Conservation (phyloP, 2,113 vertebrate species). For the Nothobranchius furzeri region DNA sequence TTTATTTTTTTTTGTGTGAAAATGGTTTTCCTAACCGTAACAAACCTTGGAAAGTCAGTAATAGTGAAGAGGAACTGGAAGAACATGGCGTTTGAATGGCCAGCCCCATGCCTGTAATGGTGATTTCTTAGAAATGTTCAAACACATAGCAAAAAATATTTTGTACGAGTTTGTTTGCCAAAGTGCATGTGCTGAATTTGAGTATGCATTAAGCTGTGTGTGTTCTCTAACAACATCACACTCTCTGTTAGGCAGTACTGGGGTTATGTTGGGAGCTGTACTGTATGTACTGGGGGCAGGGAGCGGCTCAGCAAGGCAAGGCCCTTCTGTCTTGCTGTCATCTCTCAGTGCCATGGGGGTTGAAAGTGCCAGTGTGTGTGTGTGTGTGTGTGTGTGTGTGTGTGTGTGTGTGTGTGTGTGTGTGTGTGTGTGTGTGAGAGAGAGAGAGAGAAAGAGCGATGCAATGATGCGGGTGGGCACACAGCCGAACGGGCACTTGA, state of each 20-base stretch:
- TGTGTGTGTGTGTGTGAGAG: no score
- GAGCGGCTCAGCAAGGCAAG: constrained; percentile 66
- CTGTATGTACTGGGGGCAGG: constrained; percentile 68
- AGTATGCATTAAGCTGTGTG: constrained; percentile 24
- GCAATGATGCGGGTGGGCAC: constrained; percentile 68
- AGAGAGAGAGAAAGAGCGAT: constrained; percentile 13
- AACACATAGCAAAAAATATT: constrained; percentile 9
- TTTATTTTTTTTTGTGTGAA: constrained; percentile 11
- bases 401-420: no score
- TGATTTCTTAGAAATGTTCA: constrained; percentile 34
- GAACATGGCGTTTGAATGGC: constrained; percentile 27
- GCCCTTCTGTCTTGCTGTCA: constrained; percentile 78
- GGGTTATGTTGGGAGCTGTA: constrained; percentile 54
- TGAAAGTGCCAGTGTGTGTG: constrained; percentile 67
- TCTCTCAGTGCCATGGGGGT: constrained; percentile 69
- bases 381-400: constrained; percentile 26
- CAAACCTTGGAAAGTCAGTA: constrained; percentile 43
- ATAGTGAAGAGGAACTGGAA: constrained; percentile 34
- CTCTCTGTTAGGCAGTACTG: constrained; percentile 27
- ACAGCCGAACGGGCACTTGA: constrained; percentile 77
- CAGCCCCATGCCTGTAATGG: constrained; percentile 25
- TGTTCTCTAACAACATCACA: constrained; percentile 23
- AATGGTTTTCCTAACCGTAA: constrained; percentile 23
- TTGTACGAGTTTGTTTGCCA: constrained; percentile 3
- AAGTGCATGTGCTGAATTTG: constrained; percentile 5